These are phyloP conservation scores for Paracentrotus lividus DNA, from an alignment of 53 echinoderm and acorn worm species.

Conservation along the genomic window DNA sequence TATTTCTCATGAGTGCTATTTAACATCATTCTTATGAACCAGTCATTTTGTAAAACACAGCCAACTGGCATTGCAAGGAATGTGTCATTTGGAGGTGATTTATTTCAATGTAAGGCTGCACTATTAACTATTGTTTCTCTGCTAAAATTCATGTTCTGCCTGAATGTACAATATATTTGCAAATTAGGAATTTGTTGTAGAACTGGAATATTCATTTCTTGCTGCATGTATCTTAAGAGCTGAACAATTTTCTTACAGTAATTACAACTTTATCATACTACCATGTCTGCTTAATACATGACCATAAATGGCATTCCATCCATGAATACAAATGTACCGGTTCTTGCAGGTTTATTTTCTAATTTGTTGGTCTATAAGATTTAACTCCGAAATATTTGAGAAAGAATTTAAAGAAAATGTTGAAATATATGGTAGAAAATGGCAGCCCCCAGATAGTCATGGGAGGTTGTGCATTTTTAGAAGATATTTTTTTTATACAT, in stretches of 20 bases:
- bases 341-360: no score
- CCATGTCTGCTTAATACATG: no score
- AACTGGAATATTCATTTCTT: slow-evolving; percentile 52
- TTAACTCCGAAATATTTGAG: no score
- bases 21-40: not conserved
- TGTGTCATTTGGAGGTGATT: not conserved
- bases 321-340: no score
- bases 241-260: slow-evolving; percentile 6
- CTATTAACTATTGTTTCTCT: not conserved
- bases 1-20: not conserved
- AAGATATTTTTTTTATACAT: no score
- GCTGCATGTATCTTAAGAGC: slow-evolving; percentile 22
- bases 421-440: no score
- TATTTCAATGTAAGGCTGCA: not conserved
- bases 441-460: no score
- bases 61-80: not conserved
- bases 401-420: no score
- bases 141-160: slow-evolving; percentile 21
- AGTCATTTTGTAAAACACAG: not conserved
- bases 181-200: not conserved
- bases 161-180: not conserved
- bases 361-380: no score
- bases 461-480: no score
- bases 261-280: no score
- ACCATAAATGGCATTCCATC: no score